Conservation (phyloP, 2,888 invertebrate species). For the Ormyrus rosae region DNA sequence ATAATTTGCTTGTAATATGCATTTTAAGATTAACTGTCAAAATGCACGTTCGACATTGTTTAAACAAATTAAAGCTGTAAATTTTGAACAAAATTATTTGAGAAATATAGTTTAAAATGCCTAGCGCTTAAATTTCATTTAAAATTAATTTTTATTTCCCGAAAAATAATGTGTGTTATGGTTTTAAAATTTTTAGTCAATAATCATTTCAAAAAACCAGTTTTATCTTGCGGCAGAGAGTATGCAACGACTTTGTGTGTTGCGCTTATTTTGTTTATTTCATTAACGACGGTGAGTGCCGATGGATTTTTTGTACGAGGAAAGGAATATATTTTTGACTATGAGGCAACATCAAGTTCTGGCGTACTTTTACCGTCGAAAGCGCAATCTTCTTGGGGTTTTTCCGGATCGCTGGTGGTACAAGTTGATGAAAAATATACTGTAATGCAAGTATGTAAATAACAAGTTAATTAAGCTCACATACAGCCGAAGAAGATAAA, state of each 20-base stretch:
- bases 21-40: background rate
- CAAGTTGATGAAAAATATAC: slow-evolving; percentile 63
- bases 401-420: slow-evolving; percentile 67
- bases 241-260: slow-evolving; percentile 12
- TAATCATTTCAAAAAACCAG: slow-evolving; percentile 27
- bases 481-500: background rate
- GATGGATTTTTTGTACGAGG: slow-evolving; percentile 67
- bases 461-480: background rate
- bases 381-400: slow-evolving; percentile 71
- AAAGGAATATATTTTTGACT: slow-evolving; percentile 69
- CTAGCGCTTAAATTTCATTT: background rate
- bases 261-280: slow-evolving; percentile 28
- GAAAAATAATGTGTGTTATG: slow-evolving; percentile 1
- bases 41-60: background rate
- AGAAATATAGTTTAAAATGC: background rate
- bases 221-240: slow-evolving; percentile 25
- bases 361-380: slow-evolving; percentile 70
- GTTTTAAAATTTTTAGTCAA: slow-evolving; percentile 27
- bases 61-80: too few relatives aligned
- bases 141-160: slow-evolving; percentile 12
- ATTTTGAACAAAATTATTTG: background rate
- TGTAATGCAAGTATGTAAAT: slow-evolving; percentile 65
- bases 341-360: slow-evolving; percentile 68
- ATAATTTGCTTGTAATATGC: slow-evolving; percentile 1
- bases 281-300: slow-evolving; percentile 26